Evolutionary conservation across 2,888 invertebrate species (phyloP), one percentile per base, ranked within the genome.

Genomic region (Glyphotaelius pellucidus): DNA sequence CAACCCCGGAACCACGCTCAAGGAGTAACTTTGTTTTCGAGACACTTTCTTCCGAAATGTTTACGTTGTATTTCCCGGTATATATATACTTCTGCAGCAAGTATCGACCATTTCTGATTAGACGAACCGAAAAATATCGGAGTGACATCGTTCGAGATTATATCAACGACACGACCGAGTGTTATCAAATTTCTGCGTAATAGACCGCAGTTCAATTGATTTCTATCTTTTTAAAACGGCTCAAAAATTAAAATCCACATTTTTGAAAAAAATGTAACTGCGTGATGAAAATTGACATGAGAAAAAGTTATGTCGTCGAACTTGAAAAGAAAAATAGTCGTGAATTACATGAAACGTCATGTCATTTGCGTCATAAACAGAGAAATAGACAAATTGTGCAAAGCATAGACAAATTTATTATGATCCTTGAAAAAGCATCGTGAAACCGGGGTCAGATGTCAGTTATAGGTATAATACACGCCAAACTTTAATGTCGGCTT

Each of bases 61-160:
- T 95, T 94, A 95, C 95, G 94, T 96, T 95, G 94, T 96, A 95
- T 93, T 96, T 95, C 94, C 96, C 95, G 94, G 95, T 96, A 94
- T 95, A 89, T 9, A 91, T 83, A 47, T 86, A 90, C 80, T 95
- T 95, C 94, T 96, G 96, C 94, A 97, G 94, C 19, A 92, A 80
- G 84, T 91, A 91, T 25, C 96, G 96, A 96, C 97, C 97, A 97
- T 97, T 96, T 96, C 96, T 96, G 94, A 96, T 95, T 92, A 97
- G 95, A 94, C 96, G 96, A 93, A 95, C 95, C 93, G 96, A 96
- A 89, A 97, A 94, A 93, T 96, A 95, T 94, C 96, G 95, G 94
- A 97, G 95, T 94, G 97, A 97, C 97, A 97, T 97, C 79, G 90
- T 90, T 86, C 38, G 15, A 52, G 35, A 32, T 80, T 85, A 67